Percentiles rank a stretch among this genome's conserved stretches.
Evolutionary conservation across 2,113 vertebrate genomes (phyloP).

Genomic region (Ornithorhynchus anatinus): DNA sequence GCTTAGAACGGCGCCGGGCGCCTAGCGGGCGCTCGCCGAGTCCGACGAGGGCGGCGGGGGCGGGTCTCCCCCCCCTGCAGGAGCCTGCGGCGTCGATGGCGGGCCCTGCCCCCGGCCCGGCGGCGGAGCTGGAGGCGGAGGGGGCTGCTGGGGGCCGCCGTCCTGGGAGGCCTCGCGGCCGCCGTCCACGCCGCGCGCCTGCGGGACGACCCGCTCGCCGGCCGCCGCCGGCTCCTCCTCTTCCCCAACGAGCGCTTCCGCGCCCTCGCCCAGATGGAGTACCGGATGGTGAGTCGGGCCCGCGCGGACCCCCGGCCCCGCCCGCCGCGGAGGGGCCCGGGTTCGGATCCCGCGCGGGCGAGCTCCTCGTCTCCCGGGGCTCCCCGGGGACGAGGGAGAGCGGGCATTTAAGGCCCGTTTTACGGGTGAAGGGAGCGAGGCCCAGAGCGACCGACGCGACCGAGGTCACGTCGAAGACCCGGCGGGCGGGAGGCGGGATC

Average conservation of each 20-base stretch:
- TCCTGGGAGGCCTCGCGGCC: slow-evolving; percentile 72
- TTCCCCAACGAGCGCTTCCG: slow-evolving; percentile 85
- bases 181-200: slow-evolving; percentile 88
- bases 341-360: not conserved
- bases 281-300: slow-evolving; percentile 77
- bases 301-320: not conserved
- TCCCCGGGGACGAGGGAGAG: not conserved
- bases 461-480: too few species aligned
- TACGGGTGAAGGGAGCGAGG: too few species aligned
- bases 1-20: too few species aligned
- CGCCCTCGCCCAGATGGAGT: slow-evolving; percentile 82
- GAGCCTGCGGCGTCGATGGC: slow-evolving; percentile 95
- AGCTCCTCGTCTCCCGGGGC: not conserved
- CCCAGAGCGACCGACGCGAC: too few species aligned
- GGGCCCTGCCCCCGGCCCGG: slow-evolving; percentile 83
- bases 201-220: slow-evolving; percentile 90
- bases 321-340: too few species aligned
- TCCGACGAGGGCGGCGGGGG: too few species aligned
- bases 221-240: slow-evolving; percentile 84
- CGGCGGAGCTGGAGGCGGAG: slow-evolving; percentile 83
- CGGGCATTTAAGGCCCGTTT: too few species aligned
- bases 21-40: too few species aligned
- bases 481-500: too few species aligned
- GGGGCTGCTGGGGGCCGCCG: slow-evolving; percentile 67
- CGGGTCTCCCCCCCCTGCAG: too few species aligned